phyloP scores from a whole-genome alignment of 2,797 vertebrate genomes.

The Anniella stebbinsi region DNA sequence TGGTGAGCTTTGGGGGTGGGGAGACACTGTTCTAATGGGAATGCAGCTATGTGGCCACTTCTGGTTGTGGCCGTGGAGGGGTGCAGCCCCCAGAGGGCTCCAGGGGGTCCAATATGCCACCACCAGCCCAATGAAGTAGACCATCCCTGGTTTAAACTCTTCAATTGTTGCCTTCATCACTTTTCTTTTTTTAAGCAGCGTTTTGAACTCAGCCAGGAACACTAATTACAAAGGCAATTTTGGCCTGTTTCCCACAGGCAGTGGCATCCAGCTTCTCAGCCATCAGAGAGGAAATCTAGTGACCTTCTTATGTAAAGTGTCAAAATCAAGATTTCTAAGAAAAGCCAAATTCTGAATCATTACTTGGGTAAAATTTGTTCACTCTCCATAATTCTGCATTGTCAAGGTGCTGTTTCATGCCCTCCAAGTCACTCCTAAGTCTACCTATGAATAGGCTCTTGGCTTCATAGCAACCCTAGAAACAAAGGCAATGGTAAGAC shows the following conservation, averaged over 20 bases:
- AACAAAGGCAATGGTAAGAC: background rate
- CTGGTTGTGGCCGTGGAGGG: too few relatives aligned
- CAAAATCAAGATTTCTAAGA: constrained; percentile 5
- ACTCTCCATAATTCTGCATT: background rate
- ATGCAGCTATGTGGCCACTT: too few relatives aligned
- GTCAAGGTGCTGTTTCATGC: background rate
- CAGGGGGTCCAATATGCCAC: too few relatives aligned
- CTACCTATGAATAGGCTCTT: background rate
- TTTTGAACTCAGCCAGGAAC: constrained; percentile 30
- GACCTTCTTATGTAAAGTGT: constrained; percentile 18
- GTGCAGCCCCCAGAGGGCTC: too few relatives aligned
- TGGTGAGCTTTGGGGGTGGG: too few relatives aligned
- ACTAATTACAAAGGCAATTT: constrained; percentile 38
- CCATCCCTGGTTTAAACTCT: background rate
- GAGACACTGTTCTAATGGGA: too few relatives aligned
- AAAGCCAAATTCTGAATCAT: constrained; percentile 31
- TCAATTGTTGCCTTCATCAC: constrained; percentile 2
- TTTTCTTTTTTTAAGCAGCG: background rate
- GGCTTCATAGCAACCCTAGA: background rate
- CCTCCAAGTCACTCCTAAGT: background rate
- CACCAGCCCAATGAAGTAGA: too few relatives aligned
- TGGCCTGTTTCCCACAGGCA: constrained; percentile 15
- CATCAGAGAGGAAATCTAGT: background rate
- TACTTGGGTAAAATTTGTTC: background rate
- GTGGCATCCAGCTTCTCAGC: background rate